A percentile compares a stretch with the other conserved stretches of the same genome.
Conservation (phyloP, 30 jellyfish, hydroid and myxozoan species). For the Rhopilema esculentum region DNA sequence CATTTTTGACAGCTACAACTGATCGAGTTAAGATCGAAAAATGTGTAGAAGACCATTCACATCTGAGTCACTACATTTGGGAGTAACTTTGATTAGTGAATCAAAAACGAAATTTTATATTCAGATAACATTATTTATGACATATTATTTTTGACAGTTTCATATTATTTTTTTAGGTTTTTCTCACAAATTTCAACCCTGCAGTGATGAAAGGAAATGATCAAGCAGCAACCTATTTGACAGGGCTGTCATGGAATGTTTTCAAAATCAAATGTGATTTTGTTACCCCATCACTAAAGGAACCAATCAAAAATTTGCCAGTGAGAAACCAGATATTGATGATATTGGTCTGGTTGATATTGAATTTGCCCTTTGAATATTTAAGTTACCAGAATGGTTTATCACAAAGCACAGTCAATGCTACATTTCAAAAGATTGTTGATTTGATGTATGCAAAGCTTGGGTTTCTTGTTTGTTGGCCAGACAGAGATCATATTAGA, state of each 20-base stretch:
- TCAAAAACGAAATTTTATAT: too few relatives aligned
- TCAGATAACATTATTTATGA: neutral
- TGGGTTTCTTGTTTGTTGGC: constrained; percentile 37
- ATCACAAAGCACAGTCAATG: constrained; percentile 26
- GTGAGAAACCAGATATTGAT: neutral
- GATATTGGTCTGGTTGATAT: constrained; percentile 13
- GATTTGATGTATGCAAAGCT: constrained; percentile 40
- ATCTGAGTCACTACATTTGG: too few relatives aligned
- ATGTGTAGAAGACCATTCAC: too few relatives aligned
- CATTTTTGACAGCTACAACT: too few relatives aligned
- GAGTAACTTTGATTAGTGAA: neutral
- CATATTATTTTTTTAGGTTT: neutral
- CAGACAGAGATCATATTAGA: constrained; percentile 49
- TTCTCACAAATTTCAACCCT: constrained; percentile 1
- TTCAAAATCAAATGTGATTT: neutral
- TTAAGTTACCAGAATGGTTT: constrained; percentile 2
- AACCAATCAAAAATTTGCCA: constrained; percentile 1
- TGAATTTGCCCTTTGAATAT: constrained; percentile 21
- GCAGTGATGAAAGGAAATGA: constrained; percentile 4
- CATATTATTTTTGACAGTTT: neutral
- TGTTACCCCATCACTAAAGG: neutral
- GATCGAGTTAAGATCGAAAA: too few relatives aligned
- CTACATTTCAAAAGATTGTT: constrained; percentile 38
- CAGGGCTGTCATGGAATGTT: too few relatives aligned
- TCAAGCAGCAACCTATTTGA: constrained; percentile 3